Evolutionary conservation across 2,113 vertebrate genomes (phyloP).

Genomic region (Stictonetta naevosa): DNA sequence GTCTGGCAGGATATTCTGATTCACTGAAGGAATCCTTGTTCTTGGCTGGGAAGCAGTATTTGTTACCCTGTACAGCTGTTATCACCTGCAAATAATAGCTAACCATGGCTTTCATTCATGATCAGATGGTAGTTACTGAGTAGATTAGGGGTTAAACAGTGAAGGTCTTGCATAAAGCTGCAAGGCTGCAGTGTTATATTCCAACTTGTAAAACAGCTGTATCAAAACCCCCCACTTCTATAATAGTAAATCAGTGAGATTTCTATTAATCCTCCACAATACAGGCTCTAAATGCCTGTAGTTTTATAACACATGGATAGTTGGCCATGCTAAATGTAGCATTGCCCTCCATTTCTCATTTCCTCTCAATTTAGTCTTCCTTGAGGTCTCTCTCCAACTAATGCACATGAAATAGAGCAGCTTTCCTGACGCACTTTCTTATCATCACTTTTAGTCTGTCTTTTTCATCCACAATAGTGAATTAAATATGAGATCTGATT

Average conservation of each 20-base stretch:
- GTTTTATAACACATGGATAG: conserved; percentile 1
- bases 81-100: neutral
- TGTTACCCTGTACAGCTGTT: neutral
- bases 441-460: conserved; percentile 53
- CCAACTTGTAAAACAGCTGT: neutral
- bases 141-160: neutral
- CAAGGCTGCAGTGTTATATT: neutral
- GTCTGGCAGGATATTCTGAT: neutral
- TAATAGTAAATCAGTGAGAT: conserved; percentile 32
- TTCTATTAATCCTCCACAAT: conserved; percentile 44
- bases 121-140: neutral
- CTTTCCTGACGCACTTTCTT: conserved; percentile 50
- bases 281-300: neutral
- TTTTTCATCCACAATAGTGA: conserved; percentile 47
- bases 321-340: conserved; percentile 10
- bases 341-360: conserved; percentile 51
- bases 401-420: conserved; percentile 46
- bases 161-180: neutral
- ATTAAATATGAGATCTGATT: conserved; percentile 51
- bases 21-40: neutral
- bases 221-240: neutral
- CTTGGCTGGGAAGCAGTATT: neutral
- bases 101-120: neutral
- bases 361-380: conserved; percentile 56
- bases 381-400: conserved; percentile 29